Evolutionary conservation across 1,140 invertebrate species (phyloP), one percentile per base, ranked within the genome.

Genomic region (Apolygus lucorum): DNA sequence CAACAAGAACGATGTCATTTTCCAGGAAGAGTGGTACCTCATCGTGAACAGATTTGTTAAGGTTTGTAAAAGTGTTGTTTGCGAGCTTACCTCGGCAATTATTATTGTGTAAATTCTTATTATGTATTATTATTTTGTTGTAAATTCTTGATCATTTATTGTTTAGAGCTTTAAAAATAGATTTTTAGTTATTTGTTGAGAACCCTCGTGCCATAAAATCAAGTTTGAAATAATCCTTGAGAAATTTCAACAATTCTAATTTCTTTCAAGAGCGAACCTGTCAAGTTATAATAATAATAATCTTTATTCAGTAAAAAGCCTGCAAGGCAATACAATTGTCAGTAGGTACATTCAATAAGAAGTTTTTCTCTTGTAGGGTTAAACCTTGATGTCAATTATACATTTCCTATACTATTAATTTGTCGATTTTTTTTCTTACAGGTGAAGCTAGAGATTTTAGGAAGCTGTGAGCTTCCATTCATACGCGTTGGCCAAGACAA

Each of bases 21-120:
- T 24, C 64, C 28, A 66, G 4, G 64, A 66, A 66, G 29, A 66
- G n/a, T 66, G 64, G 64, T 21, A 17, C n/a, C 28, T 66, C 13
- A 8, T 42, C 2, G 17, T 66, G 11, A 66, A 66, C 26, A n/a
- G n/a, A 13, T 11, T 66, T n/a, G 17, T 14, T 21, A 66, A 66
- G 29, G 62, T 63, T 11, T 8, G 8, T 49, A 11, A 8, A 49
- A 49, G 8, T 17, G 17, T 11, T 49, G 8, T 8, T 49, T 49
- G 8, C 8, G 34, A 49, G 34, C 17, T 49, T 49, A 49, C 34
- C 17, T 49, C 8, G 8, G 17, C 17, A 49, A 49, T 11, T 49
- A 49, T 49, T 49, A 11, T 17, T 49, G 34, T 11, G 17, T 8
- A 49, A 49, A 49, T 49, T 8, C 34, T 8, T 49, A 11, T 8